phyloP scores from a whole-genome alignment of 2,888 invertebrate genomes.

The Hyalella azteca region DNA sequence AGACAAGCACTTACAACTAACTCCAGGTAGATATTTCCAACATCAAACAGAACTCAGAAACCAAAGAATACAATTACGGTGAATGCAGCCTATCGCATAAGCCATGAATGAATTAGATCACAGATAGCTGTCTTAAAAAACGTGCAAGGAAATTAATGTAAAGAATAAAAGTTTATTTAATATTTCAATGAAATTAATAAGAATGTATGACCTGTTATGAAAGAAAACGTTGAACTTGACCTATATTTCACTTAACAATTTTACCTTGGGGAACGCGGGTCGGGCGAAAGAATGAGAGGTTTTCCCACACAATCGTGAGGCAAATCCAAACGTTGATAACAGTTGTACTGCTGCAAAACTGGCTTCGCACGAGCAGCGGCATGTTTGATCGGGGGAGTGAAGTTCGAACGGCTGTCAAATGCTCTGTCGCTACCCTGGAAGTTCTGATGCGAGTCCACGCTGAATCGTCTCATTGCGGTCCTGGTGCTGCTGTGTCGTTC shows the following conservation, averaged over 20 bases:
- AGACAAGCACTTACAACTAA: no score
- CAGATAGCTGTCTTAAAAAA: no score
- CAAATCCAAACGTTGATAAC: slow-evolving; percentile 41
- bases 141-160: no score
- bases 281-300: background rate
- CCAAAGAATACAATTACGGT: no score
- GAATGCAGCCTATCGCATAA: no score
- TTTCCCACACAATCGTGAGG: slow-evolving; percentile 19
- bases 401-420: background rate
- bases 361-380: background rate
- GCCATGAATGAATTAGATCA: no score
- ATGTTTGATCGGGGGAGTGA: background rate
- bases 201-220: no score
- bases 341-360: slow-evolving; percentile 34
- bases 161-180: no score
- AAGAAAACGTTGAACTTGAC: background rate
- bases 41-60: no score
- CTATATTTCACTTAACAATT: no score
- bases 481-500: background rate
- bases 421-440: background rate
- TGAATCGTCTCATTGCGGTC: background rate
- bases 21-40: no score
- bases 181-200: no score
- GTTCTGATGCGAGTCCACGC: background rate
- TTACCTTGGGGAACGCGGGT: background rate